Base-by-base conservation (phyloP, 2,888 invertebrate species). In the Zaprionus bogoriensis region DNA sequence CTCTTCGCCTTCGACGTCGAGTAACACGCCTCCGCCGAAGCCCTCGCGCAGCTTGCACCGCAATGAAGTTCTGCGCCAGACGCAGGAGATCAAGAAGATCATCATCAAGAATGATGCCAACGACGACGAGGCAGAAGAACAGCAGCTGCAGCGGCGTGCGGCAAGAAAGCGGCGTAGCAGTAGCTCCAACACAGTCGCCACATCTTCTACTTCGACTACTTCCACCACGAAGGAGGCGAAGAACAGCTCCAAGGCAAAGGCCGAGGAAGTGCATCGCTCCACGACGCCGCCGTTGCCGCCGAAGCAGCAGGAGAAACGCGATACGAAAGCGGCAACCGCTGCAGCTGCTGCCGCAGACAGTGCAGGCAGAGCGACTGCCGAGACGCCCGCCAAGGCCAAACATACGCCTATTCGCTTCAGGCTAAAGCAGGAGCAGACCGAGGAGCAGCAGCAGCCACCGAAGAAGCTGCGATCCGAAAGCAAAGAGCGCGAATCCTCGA, bases 21-120 rank as follows among this genome's bases (percentile, higher is more conserved):
- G 80, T 38, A 85, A 77, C 22, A 88, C 89, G 47, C 89, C 90
- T 44, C 89, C 90, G 6, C 81, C 86, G 22, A 77, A 60, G 23
- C 57, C 62, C 3, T 65, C 87, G 9, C 87, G 88, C 20, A 76
- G 63, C 27, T 44, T 87, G 12, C 67, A 67, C 47, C 79, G 87
- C 23, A 87, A 74, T 20, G 89, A 90, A 46, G 79, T 87, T 2
- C 71, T 89, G 44, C 84, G 88, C 10, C 88, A 88, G 58, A 75
- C 89, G 36, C 89, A 89, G 50, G 89, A 89, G 55, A 76, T 90
- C 2, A 89, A 90, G 39, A 90, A 90, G 61, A 87, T 90, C 10
- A 89, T 90, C 6, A 89, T 89, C 36, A 79, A 91, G 91, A 83
- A 93, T 91, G 75, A 93, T 47, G 60, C 14, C 1, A 67, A 92